Conservation (phyloP, 2,888 invertebrate genomes). For the Taphrorychus bicolor region DNA sequence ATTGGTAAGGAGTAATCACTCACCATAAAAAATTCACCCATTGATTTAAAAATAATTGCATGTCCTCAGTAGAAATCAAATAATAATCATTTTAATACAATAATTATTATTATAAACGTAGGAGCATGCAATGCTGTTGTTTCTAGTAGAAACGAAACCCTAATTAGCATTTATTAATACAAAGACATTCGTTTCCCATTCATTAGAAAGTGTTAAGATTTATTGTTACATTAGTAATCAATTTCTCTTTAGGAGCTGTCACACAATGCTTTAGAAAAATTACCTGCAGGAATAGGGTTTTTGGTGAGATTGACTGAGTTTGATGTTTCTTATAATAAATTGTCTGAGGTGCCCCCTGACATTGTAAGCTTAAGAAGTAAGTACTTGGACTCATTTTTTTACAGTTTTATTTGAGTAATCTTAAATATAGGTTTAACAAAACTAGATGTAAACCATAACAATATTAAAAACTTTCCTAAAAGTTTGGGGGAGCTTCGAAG, state of each 20-base stretch:
- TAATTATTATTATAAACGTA: too few relatives aligned
- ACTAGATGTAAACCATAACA: conserved; percentile 77
- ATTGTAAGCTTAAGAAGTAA: conserved; percentile 83
- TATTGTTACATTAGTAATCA: conserved; percentile 12
- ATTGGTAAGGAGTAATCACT: conserved; percentile 73
- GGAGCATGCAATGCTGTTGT: too few relatives aligned
- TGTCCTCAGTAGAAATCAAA: too few relatives aligned
- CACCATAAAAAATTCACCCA: too few relatives aligned
- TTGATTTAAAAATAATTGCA: too few relatives aligned
- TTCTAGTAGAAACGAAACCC: too few relatives aligned
- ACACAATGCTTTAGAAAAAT: conserved; percentile 72
- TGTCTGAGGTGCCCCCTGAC: conserved; percentile 79
- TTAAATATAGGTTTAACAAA: conserved; percentile 67
- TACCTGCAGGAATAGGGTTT: conserved; percentile 86
- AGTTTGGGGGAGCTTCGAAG: conserved; percentile 75
- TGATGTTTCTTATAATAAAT: conserved; percentile 76
- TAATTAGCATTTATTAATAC: too few relatives aligned
- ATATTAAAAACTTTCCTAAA: conserved; percentile 68
- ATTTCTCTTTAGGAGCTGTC: conserved; percentile 73
- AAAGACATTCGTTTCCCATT: background rate
- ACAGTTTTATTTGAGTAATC: background rate
- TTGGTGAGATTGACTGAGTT: conserved; percentile 78
- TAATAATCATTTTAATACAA: too few relatives aligned
- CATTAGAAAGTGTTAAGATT: background rate
- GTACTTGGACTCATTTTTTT: conserved; percentile 2